Conservation (phyloP, 2,888 invertebrate genomes). For the Spatulosminthurus flaviceps region DNA sequence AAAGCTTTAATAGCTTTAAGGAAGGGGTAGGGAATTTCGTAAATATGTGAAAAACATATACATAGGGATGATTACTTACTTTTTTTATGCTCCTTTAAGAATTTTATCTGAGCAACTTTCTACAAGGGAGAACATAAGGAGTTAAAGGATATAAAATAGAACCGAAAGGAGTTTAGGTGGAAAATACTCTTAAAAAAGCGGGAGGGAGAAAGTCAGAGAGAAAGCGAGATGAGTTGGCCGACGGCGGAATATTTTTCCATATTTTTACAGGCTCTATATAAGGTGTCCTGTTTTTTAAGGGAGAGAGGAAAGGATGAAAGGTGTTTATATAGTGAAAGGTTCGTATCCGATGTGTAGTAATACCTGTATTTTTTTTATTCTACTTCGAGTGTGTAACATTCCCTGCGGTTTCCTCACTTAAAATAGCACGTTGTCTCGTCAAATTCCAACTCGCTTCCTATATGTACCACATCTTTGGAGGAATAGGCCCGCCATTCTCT, state of each 20-base stretch:
- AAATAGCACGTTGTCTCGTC: neutral
- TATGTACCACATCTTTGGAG: neutral
- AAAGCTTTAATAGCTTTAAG: too few species aligned
- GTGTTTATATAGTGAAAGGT: too few species aligned
- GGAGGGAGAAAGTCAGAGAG: slow-evolving; percentile 1
- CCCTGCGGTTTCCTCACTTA: neutral
- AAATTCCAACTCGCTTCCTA: neutral
- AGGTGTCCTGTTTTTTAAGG: neutral
- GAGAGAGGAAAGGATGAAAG: neutral
- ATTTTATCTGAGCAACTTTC: too few species aligned
- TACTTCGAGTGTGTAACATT: neutral
- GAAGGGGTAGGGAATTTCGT: too few species aligned
- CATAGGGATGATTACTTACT: too few species aligned
- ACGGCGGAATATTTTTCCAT: slow-evolving; percentile 10
- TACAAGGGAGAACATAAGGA: too few species aligned
- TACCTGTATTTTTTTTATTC: neutral
- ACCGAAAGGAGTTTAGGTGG: neutral
- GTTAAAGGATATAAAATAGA: neutral
- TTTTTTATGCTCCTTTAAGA: too few species aligned
- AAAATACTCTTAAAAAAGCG: too few species aligned
- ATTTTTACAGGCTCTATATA: neutral
- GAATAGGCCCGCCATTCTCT: neutral
- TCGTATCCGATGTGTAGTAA: neutral
- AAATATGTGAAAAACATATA: too few species aligned
- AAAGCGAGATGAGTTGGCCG: neutral